Evolutionary conservation across 1,140 invertebrate genomes (phyloP).

Genomic region (Brachionus manjavacas): DNA sequence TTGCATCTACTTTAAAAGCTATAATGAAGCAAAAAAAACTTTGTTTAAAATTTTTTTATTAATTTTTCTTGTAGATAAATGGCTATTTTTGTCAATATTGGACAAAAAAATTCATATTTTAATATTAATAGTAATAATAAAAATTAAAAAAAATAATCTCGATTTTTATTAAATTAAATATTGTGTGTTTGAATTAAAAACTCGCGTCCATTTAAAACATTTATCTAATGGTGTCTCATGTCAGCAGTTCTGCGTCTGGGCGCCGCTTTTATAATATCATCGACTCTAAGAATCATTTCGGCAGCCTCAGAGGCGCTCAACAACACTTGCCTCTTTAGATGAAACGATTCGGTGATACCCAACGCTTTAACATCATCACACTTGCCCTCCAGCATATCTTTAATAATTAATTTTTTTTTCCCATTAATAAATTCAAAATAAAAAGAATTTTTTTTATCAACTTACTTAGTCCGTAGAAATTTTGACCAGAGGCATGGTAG

Average conservation of each 20-base stretch:
- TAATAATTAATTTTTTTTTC: constrained; percentile 44
- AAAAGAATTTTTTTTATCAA: constrained; percentile 42
- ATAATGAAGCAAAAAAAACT: not conserved
- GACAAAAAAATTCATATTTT: not conserved
- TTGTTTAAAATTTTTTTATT: too few species aligned
- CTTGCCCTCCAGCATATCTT: constrained; percentile 78
- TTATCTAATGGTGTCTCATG: constrained; percentile 55
- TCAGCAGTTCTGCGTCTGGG: constrained; percentile 83
- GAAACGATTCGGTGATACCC: constrained; percentile 92
- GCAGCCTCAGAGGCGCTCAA: constrained; percentile 91
- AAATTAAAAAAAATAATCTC: not conserved
- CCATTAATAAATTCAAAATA: not conserved
- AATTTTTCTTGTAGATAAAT: not conserved
- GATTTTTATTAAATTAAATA: constrained; percentile 2
- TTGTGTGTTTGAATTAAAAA: not conserved
- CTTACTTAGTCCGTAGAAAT: constrained; percentile 76
- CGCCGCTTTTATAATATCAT: constrained; percentile 90
- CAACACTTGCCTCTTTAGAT: constrained; percentile 90
- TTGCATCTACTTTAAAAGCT: not conserved
- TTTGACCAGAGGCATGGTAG: constrained; percentile 72
- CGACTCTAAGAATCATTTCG: constrained; percentile 96
- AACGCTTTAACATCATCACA: constrained; percentile 79
- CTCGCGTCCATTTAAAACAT: not conserved
- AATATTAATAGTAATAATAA: not conserved
- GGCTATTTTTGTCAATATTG: not conserved